These are phyloP conservation scores for Encarsia formosa DNA, from an alignment of 2,888 invertebrate genomes.

Conservation along the genomic window DNA sequence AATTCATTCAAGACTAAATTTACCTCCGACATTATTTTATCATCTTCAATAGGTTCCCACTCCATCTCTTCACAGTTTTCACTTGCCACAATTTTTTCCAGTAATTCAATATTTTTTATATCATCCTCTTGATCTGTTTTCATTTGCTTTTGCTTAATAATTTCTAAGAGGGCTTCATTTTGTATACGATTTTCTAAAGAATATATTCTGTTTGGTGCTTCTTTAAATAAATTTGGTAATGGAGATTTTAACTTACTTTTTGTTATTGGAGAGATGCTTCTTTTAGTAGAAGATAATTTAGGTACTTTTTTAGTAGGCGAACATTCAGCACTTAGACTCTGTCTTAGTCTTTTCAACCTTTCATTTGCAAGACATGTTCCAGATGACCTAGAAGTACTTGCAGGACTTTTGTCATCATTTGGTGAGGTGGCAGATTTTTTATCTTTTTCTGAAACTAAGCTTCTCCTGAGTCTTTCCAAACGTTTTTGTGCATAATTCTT, in stretches of 20 bases:
- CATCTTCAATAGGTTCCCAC: constrained; percentile 48
- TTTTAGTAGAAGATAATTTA: too few relatives aligned
- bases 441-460: constrained; percentile 15
- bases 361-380: constrained; percentile 28
- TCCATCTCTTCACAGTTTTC: constrained; percentile 46
- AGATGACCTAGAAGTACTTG: neutral
- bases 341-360: constrained; percentile 28
- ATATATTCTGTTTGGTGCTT: constrained; percentile 8
- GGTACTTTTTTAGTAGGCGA: too few relatives aligned
- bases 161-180: constrained; percentile 5
- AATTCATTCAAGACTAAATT: neutral
- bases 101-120: too few relatives aligned
- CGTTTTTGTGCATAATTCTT: constrained; percentile 25
- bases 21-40: constrained; percentile 43
- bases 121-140: too few relatives aligned
- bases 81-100: constrained; percentile 12
- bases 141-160: too few relatives aligned
- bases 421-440: neutral
- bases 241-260: constrained; percentile 4
- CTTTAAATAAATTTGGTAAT: constrained; percentile 9
- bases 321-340: constrained; percentile 4
- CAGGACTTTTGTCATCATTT: neutral
- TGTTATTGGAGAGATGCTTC: constrained; percentile 3
- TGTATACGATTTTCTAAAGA: constrained; percentile 18
- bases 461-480: constrained; percentile 20